Evolutionary conservation across 2,113 vertebrate genomes (phyloP), one percentile per base, ranked within the genome.

Genomic region (Microtus ochrogaster): DNA sequence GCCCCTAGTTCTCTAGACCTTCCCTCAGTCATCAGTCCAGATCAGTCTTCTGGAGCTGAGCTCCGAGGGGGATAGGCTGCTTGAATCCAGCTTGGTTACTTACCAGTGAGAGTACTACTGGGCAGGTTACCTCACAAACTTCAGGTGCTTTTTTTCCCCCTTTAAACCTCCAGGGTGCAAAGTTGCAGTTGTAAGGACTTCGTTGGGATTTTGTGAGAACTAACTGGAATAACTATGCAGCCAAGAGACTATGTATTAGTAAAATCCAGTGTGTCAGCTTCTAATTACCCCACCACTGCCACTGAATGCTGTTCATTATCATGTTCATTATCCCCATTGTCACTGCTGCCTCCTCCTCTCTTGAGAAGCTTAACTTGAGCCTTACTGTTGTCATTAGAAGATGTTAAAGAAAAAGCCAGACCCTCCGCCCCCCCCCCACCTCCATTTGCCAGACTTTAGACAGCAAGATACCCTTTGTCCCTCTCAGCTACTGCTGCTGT

Each of bases 1-100:
- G 8, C 28, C 11, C 49, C 63, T 0, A 0, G 14, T 2, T 0
- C 1, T n/a, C 13, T 2, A 63, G n/a, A 7, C 24, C 4, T 1
- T 10, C 17, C 33, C 55, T 72, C n/a, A 39, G 63, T 13, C 0
- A 0, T 66, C 21, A 39, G 22, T 74, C 73, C 24, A 47, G 28
- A 58, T 41, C 28, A 79, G 19, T n/a, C 36, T 70, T 55, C 58
- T 41, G 55, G 52, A 61, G 41, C 66, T 12, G 9, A 36, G 66
- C 65, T 87, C 39, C 2, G 28, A 74, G 58, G 21, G 21, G 2
- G 7, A 10, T 28, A 33, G 68, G 4, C 21, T 14, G 26, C 77
- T 58, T 17, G 41, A 61, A 5, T 52, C 36, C 17, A 78, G 30
- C 47, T 55, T 61, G 30, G 73, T 70, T 11, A 1, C 21, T 55